Evolutionary conservation across 2,797 vertebrate genomes (phyloP).

Genomic region (Simalia tracyae): DNA sequence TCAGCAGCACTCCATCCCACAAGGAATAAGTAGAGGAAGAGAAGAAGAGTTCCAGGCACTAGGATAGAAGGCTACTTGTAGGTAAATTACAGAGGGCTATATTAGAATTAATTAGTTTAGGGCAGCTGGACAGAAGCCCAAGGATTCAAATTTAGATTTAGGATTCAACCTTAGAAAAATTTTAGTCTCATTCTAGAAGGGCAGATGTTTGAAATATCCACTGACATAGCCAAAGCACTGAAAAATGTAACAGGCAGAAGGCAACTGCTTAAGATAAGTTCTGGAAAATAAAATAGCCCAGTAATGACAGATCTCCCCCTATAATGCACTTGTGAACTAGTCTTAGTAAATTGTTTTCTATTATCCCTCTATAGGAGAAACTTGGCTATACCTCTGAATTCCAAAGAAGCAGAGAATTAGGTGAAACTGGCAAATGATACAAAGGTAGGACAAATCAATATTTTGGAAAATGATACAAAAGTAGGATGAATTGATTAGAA

Average conservation of each 20-base stretch:
- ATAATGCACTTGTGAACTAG: not conserved
- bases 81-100: not conserved
- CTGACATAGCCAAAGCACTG: not conserved
- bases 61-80: not conserved
- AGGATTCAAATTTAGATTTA: not conserved
- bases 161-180: not conserved
- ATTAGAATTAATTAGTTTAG: conserved; percentile 16
- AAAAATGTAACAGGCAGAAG: conserved; percentile 11
- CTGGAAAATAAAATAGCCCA: not conserved
- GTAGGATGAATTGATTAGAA: not conserved
- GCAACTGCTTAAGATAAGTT: not conserved
- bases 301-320: not conserved
- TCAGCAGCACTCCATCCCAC: not conserved
- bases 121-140: not conserved
- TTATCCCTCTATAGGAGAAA: not conserved
- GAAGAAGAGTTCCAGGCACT: conserved; percentile 23
- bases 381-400: not conserved
- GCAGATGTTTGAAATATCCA: not conserved
- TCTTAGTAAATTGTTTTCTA: not conserved
- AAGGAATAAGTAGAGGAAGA: not conserved
- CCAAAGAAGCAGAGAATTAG: not conserved
- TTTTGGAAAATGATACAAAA: not conserved
- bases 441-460: not conserved
- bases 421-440: not conserved
- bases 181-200: not conserved